These are phyloP conservation scores for Xyrauchen texanus DNA, from an alignment of 2,113 vertebrate genomes.

Conservation along the genomic window DNA sequence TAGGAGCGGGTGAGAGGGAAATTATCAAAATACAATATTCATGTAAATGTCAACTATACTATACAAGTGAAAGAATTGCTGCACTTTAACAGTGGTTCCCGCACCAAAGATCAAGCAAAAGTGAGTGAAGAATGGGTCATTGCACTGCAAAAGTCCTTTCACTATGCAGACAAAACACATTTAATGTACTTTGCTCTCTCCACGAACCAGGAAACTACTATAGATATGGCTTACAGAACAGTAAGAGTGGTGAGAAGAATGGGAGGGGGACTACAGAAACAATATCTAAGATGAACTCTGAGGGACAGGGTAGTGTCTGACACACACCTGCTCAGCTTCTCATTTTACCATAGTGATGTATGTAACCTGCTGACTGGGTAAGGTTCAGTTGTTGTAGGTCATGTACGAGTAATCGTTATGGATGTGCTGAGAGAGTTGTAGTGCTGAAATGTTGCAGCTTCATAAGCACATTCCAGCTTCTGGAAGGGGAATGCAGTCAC, in stretches of 20 bases:
- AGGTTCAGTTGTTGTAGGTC: conserved; percentile 44
- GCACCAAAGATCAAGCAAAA: conserved; percentile 26
- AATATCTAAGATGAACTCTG: conserved; percentile 39
- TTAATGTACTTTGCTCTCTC: conserved; percentile 61
- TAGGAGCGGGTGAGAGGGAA: background rate
- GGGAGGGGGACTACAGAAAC: no score
- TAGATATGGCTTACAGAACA: conserved; percentile 54
- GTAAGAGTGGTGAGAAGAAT: conserved; percentile 44
- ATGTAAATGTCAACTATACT: conserved; percentile 8
- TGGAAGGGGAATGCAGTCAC: background rate
- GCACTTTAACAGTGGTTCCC: conserved; percentile 41
- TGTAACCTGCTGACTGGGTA: conserved; percentile 33
- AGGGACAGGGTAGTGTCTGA: conserved; percentile 16
- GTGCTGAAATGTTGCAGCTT: conserved; percentile 7
- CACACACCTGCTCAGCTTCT: conserved; percentile 67
- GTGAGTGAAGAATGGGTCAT: conserved; percentile 34
- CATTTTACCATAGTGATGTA: conserved; percentile 57
- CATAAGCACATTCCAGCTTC: background rate
- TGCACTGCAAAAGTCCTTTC: conserved; percentile 63
- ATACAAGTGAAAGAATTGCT: background rate
- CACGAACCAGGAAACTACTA: conserved; percentile 67
- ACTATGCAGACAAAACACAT: conserved; percentile 62
- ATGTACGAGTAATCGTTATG: conserved; percentile 44
- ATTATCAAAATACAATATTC: conserved; percentile 19
- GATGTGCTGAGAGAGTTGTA: conserved; percentile 3